A percentile compares a stretch with the other conserved stretches of the same genome.
These are phyloP conservation scores for Drosophila auraria DNA, from an alignment of 1,140 invertebrate species.

Conservation along the genomic window DNA sequence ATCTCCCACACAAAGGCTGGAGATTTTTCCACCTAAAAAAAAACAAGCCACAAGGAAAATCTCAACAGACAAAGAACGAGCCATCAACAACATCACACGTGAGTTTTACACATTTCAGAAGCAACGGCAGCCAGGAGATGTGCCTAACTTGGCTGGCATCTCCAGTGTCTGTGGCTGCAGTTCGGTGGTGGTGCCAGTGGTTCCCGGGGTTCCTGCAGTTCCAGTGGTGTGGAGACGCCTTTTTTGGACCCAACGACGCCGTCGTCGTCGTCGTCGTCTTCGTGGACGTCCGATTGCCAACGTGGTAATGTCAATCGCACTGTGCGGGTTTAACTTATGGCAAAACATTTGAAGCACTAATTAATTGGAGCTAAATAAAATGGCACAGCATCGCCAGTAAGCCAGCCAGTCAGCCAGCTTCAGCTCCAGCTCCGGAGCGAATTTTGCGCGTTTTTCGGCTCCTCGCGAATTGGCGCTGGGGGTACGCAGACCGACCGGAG, in stretches of 20 bases:
- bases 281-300: conserved; percentile 65
- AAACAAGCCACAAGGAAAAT: conserved; percentile 5
- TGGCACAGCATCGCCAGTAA: conserved; percentile 71
- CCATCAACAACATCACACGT: conserved; percentile 82
- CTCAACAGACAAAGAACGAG: conserved; percentile 33
- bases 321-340: conserved; percentile 84
- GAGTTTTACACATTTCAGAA: conserved; percentile 83
- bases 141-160: conserved; percentile 53
- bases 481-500: conserved; percentile 67
- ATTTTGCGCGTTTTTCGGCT: conserved; percentile 54
- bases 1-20: conserved; percentile 58
- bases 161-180: conserved; percentile 8
- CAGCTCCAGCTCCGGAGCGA: conserved; percentile 25
- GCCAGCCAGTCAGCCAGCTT: conserved; percentile 9
- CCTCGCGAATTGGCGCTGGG: conserved; percentile 64
- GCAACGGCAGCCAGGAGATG: conserved; percentile 63
- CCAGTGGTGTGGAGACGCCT: conserved; percentile 47
- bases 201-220: conserved; percentile 8
- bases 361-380: conserved; percentile 85
- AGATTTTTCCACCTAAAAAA: conserved; percentile 5
- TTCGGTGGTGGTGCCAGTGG: not conserved
- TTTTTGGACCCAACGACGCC: conserved; percentile 40
- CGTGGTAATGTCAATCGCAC: conserved; percentile 83
- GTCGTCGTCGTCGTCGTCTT: conserved; percentile 30
- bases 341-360: conserved; percentile 85